Evolutionary conservation across 2,113 vertebrate species (phyloP).

Genomic region (Microcebus jonahi): DNA sequence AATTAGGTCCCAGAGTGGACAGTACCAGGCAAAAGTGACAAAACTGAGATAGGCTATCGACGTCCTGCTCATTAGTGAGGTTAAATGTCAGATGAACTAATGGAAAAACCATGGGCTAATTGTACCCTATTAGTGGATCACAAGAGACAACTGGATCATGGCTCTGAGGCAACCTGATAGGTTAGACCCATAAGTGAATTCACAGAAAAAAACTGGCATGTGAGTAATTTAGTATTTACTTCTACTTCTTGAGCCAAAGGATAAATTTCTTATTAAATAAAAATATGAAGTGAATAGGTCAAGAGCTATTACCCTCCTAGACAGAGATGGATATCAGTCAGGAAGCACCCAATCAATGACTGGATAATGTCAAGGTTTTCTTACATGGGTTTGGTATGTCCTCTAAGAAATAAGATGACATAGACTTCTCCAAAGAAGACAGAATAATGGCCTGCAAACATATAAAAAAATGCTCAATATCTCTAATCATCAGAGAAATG

Average conservation of each 20-base stretch:
- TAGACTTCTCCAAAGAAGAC: too few relatives aligned
- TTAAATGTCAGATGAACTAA: neutral
- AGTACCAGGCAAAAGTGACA: neutral
- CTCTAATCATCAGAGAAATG: too few relatives aligned
- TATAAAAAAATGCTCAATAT: too few relatives aligned
- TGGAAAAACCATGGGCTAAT: neutral
- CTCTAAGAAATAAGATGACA: neutral
- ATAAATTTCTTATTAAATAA: neutral
- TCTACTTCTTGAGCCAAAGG: neutral
- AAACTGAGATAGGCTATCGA: neutral
- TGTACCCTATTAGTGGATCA: neutral
- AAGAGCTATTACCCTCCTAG: neutral
- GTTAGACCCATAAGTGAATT: neutral
- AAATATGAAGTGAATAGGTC: neutral
- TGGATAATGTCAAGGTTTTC: neutral
- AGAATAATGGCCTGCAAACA: too few relatives aligned
- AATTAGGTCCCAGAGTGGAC: neutral
- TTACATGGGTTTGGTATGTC: neutral
- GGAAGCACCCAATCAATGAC: rapidly evolving
- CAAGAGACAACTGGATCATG: neutral
- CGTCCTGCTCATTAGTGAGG: neutral
- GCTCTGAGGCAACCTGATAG: neutral
- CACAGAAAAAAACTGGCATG: neutral
- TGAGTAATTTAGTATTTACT: neutral
- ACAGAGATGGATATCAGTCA: neutral